Percentiles rank a stretch among this genome's conserved stretches.
Conservation (phyloP, 2,888 invertebrate species). For the Cheilosia vernalis region DNA sequence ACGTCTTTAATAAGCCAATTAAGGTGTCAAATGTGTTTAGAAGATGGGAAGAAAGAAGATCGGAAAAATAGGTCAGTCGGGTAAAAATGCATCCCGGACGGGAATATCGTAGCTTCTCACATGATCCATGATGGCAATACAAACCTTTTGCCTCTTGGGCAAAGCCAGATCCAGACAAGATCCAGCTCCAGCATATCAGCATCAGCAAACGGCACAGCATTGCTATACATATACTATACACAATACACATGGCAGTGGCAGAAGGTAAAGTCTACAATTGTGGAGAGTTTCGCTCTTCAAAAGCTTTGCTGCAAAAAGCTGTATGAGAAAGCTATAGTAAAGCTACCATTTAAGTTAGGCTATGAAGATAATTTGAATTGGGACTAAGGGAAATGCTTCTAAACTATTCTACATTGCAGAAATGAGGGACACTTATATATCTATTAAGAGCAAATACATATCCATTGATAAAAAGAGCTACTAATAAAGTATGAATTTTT, state of each 20-base stretch:
- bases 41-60: slow-evolving; percentile 33
- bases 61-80: slow-evolving; percentile 60
- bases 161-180: too few species aligned
- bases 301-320: too few species aligned
- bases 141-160: background rate
- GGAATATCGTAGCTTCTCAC: slow-evolving; percentile 19
- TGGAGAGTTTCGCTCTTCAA: background rate
- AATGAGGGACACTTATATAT: too few species aligned
- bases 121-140: background rate
- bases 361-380: background rate
- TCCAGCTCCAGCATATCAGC: too few species aligned
- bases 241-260: too few species aligned
- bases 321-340: slow-evolving; percentile 10
- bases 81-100: slow-evolving; percentile 11
- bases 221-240: too few species aligned
- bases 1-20: slow-evolving; percentile 33
- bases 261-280: background rate
- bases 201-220: too few species aligned
- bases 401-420: background rate
- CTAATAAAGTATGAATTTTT: too few species aligned
- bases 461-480: too few species aligned
- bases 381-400: slow-evolving; percentile 6
- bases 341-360: background rate
- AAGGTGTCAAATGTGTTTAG: slow-evolving; percentile 34
- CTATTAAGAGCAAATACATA: too few species aligned